Base-by-base conservation (phyloP, 1,140 invertebrate species). In the Magallana gigas region DNA sequence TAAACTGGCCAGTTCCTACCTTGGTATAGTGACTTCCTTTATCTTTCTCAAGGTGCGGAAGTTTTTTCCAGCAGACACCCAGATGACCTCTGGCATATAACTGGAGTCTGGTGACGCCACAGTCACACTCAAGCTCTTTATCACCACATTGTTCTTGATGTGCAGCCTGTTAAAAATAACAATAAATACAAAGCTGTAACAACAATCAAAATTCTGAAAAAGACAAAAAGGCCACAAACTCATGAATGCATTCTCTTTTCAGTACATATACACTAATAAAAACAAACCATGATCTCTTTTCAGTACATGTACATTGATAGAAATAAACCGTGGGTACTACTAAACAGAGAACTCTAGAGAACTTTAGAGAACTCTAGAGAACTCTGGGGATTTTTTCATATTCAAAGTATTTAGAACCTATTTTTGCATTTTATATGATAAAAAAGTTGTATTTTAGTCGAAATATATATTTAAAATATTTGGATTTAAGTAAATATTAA, bases 71-170 rank as follows among this genome's bases (percentile, higher is more conserved):
- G 91, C 94, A 57, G 91, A 91, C 12, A 94, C 90, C 18, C 91
- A 90, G 16, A 94, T 88, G 36, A 92, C 82, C 85, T 94, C 92
- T 12, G 94, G 94, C 94, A 94, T 94, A 88, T 94, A 94, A 88
- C 94, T 94, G 68, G 94, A 93, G 87, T 94, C 94, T 58, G 91
- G 88, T 8, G 93, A 92, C 0, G 91, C 91, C 23, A 94, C 94
- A 23, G 88, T 88, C 7, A 94, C 90, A 3, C 91, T 91, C 82
- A 94, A 83, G 60, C 90, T 91, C 89, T 94, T 94, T 36, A 94
- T 88, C 14, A 94, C 93, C 12, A 94, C 93, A 89, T 94, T 92
- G 71, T 86, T 90, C 71, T 93, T 94, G 23, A 94, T 93, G 57
- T 92, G 90, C 12, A 94, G 82, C 83, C 94, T 94, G 88, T 8